A percentile compares a stretch with the other conserved stretches of the same genome.
phyloP scores from a whole-genome alignment of 2,888 invertebrate genomes.

The Operophtera brumata region DNA sequence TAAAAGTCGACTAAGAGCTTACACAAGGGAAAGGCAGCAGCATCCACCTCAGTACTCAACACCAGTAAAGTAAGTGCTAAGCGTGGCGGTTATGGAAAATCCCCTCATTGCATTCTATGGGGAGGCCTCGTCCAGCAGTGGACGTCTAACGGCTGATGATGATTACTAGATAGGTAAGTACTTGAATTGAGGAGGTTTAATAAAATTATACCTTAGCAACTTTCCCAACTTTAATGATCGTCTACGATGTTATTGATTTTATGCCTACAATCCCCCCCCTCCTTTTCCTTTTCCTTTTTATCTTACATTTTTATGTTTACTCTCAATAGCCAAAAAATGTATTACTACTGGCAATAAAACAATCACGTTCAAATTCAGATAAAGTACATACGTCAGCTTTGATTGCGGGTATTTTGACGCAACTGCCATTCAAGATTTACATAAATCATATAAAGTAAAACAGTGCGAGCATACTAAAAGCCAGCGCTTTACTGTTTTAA shows the following conservation, averaged over 20 bases:
- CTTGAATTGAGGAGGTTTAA: background rate
- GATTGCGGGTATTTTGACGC: constrained; percentile 45
- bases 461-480: constrained; percentile 31
- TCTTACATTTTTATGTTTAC: constrained; percentile 6
- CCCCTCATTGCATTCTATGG: no score
- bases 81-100: no score
- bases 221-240: no score
- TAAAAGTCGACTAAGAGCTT: no score
- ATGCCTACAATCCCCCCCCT: no score
- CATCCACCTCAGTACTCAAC: no score
- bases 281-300: no score
- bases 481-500: constrained; percentile 19
- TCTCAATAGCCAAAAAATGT: constrained; percentile 13
- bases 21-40: no score
- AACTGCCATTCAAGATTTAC: constrained; percentile 43
- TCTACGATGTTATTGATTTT: background rate
- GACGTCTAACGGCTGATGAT: no score
- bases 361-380: constrained; percentile 31
- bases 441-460: constrained; percentile 43
- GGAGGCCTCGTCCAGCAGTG: no score
- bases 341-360: constrained; percentile 34
- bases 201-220: background rate
- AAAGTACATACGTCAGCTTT: constrained; percentile 35
- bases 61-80: no score
- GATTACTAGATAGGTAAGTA: background rate